Evolutionary conservation across 2,797 vertebrate genomes (phyloP), one percentile per base, ranked within the genome.

Genomic region (Chrosomus eos): DNA sequence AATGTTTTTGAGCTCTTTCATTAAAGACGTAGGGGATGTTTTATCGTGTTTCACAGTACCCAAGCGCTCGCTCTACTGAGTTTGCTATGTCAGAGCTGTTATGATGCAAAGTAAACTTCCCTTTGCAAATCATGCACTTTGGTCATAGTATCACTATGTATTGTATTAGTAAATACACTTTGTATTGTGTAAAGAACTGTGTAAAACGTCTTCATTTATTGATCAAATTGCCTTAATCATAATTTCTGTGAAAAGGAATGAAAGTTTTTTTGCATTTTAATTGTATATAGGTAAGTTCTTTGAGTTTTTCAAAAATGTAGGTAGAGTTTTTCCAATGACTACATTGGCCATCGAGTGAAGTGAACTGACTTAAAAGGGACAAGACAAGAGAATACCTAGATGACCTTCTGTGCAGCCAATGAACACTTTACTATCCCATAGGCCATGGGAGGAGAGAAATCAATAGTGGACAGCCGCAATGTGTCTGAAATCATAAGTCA

Each of bases 291-390:
- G 16, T 28, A 31, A 9, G 4, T 73, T 51, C 33, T 51, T 26
- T 11, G 36, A 62, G n/a, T 14, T 31, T 64, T 64, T 64, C 5
- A 31, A 64, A 64, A 64, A 28, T 66, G 7, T 10, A 33, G 26
- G 26, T 18, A 19, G 13, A 64, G 31, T 60, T 60, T 66, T 33
- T 31, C 18, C 64, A 33, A 1, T 33, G 70, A 48, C n/a, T 48
- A 26, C 26, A 11, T 51, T 33, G 72, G n/a, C 7, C 13, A 26
- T 45, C 40, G n/a, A 48, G 45, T 48, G 45, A 16, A 71, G 68
- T 74, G 72, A 74, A 53, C 72, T 51, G 18, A 51, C 71, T 74
- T 74, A 9, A 74, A 51, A 48, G 5, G 48, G 48, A 48, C 14
- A 48, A 16, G 4, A 55, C 11, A 55, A 36, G 13, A 14, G 60